Base-by-base conservation (phyloP, 1,140 invertebrate species). In the Calosoma granatense region DNA sequence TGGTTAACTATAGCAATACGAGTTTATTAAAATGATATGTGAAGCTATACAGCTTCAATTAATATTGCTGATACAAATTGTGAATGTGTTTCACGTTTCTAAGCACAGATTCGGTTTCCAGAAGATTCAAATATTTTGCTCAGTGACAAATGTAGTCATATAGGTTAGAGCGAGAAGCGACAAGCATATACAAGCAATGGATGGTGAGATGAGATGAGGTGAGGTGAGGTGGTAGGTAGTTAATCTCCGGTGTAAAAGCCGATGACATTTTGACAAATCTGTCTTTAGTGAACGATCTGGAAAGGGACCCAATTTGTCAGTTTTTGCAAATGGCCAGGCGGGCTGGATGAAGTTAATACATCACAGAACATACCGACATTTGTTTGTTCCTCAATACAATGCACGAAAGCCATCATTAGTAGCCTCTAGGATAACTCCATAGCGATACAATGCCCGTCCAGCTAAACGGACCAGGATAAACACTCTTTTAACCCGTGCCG, bases 221-320 rank as follows among this genome's bases (percentile, higher is more conserved):
- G 41, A 47, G 17, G 17, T 9, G 17, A 12, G 41, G 6, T 12
- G 6, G 17, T 11, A 17, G 4, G 41, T 47, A 4, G 41, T 17
- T 47, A 47, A 47, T 47, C 41, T 47, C 17, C 17, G 41, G 26
- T 30, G 41, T 47, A 47, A 47, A 47, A 47, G 41, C 41, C 41
- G 41, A 6, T 47, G 41, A 47, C 41, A 47, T 47, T 47, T 47
- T 47, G 41, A 47, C 41, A 47, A 47, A 47, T 47, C 41, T 47
- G 41, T 17, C 41, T 47, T 47, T 47, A 47, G 41, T 47, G 9
- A 47, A 17, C 41, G 17, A 47, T 47, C 41, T 17, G 17, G 26
- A 17, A 9, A 47, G 3, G 17, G 41, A 3, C 41, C 41, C 41
- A 47, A 47, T 47, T 47, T 47, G 41, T 17, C 17, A 47, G 41